Percentiles rank a stretch among this genome's conserved stretches.
Conservation (phyloP, 2,113 vertebrate species). For the Paratilapia polleni region DNA sequence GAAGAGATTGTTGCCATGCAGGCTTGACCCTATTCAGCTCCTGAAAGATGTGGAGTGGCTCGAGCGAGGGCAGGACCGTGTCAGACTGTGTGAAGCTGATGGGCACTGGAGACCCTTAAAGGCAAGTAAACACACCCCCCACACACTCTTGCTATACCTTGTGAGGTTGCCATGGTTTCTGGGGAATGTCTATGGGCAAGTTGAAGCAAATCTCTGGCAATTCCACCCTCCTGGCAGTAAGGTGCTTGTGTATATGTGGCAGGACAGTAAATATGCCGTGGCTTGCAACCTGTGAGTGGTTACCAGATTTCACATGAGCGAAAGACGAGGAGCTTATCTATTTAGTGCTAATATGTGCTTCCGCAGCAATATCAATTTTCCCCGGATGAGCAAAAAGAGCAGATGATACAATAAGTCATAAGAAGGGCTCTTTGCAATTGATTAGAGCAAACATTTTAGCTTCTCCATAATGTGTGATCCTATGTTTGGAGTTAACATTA, state of each 20-base stretch:
- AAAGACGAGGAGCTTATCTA: slow-evolving; percentile 41
- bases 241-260: slow-evolving; percentile 19
- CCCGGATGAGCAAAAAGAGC: slow-evolving; percentile 49
- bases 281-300: slow-evolving; percentile 55
- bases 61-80: slow-evolving; percentile 47
- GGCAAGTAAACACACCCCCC: slow-evolving; percentile 69
- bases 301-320: slow-evolving; percentile 41
- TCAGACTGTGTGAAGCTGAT: slow-evolving; percentile 60
- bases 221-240: slow-evolving; percentile 73
- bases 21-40: slow-evolving; percentile 77
- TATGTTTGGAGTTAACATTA: slow-evolving; percentile 53
- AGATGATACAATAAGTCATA: slow-evolving; percentile 46
- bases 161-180: slow-evolving; percentile 78
- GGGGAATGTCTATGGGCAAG: slow-evolving; percentile 76
- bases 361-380: slow-evolving; percentile 55
- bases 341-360: slow-evolving; percentile 52
- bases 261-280: slow-evolving; percentile 61
- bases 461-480: slow-evolving; percentile 28
- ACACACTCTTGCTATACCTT: slow-evolving; percentile 51
- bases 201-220: slow-evolving; percentile 73
- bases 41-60: slow-evolving; percentile 73
- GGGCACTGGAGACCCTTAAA: slow-evolving; percentile 73
- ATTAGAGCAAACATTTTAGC: slow-evolving; percentile 45
- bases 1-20: slow-evolving; percentile 78
- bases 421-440: slow-evolving; percentile 24